Percentiles rank a stretch among this genome's conserved stretches.
Evolutionary conservation across 2,888 invertebrate genomes (phyloP).

Genomic region (Xiphydria camelus): DNA sequence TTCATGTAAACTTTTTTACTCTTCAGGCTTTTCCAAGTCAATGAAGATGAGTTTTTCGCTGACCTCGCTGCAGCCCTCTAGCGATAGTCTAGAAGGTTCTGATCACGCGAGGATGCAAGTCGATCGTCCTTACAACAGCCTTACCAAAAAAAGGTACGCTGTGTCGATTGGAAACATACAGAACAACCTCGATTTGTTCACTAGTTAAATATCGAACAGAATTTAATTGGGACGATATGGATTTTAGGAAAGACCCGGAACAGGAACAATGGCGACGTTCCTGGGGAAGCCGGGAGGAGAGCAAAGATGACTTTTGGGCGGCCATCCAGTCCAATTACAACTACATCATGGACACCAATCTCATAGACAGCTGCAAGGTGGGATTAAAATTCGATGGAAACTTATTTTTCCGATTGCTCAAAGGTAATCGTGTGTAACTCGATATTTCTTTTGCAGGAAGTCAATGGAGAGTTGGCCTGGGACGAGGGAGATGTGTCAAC

Average conservation of each 20-base stretch:
- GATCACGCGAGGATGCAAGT: conserved; percentile 56
- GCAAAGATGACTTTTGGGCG: conserved; percentile 90
- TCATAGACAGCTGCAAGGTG: conserved; percentile 85
- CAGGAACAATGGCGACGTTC: conserved; percentile 74
- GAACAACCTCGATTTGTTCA: no score
- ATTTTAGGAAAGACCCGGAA: conserved; percentile 68
- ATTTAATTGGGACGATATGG: not conserved
- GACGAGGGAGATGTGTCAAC: conserved; percentile 63
- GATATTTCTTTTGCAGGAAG: conserved; percentile 63
- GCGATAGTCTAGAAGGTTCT: conserved; percentile 59
- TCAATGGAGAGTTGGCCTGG: conserved; percentile 73
- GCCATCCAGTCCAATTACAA: conserved; percentile 89
- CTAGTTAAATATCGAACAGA: no score
- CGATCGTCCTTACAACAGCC: conserved; percentile 82
- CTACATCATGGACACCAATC: conserved; percentile 93
- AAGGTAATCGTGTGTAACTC: not conserved
- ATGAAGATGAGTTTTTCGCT: conserved; percentile 81
- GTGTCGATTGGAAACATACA: not conserved
- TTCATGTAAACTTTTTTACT: conserved; percentile 16
- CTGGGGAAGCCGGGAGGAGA: conserved; percentile 77
- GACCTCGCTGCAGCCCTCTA: conserved; percentile 75
- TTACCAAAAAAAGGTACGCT: conserved; percentile 73
- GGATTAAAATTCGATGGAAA: conserved; percentile 10
- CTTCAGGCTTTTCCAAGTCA: conserved; percentile 70
- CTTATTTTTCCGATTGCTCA: conserved; percentile 10